Evolutionary conservation across 2,888 invertebrate species (phyloP), one percentile per base, ranked within the genome.

Genomic region (Melipona beecheii): DNA sequence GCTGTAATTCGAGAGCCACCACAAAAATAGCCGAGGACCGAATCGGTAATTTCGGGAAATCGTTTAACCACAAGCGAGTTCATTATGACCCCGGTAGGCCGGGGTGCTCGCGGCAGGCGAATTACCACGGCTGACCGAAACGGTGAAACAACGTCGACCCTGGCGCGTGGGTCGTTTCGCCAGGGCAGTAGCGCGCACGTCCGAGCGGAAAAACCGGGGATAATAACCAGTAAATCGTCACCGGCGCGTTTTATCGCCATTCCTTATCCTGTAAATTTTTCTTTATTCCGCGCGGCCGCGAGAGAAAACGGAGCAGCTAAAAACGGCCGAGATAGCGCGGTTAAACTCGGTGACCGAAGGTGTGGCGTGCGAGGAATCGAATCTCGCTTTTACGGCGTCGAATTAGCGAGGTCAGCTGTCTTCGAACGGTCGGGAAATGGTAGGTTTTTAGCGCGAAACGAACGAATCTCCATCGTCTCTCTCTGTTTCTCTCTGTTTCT

Each of bases 161-260:
- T 52, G 36, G 64, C 54, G 70, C 24, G 9, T 43, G 70, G 50
- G n/a, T 43, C 73, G 68, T 86, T 85, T 85, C 27, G 70, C 21
- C 31, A 4, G 19, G 64, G 24, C 60, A 27, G 2, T 43, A 17
- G 58, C 60, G 77, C 71, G 64, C 68, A 60, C 73, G 87, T 75
- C 87, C 89, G 83, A 90, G 91, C 90, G 91, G 91, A 91, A 91
- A 88, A 90, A 83, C 87, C 75, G 73, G 86, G 87, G 91, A 92
- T 92, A 92, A 92, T 92, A 90, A 92, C 87, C 90, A 83, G 86
- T 91, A 90, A 92, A 92, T 91, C 90, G 89, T 86, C 73, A 75
- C 52, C 31, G 78, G 56, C 73, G 78, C 81, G 78, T 90, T 90
- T 86, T 86, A 88, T 88, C 91, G 69, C 64, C 54, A n/a, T 80